Evolutionary conservation across 2,888 invertebrate genomes (phyloP), one percentile per base, ranked within the genome.

Genomic region (Gandaritis pyraliata): DNA sequence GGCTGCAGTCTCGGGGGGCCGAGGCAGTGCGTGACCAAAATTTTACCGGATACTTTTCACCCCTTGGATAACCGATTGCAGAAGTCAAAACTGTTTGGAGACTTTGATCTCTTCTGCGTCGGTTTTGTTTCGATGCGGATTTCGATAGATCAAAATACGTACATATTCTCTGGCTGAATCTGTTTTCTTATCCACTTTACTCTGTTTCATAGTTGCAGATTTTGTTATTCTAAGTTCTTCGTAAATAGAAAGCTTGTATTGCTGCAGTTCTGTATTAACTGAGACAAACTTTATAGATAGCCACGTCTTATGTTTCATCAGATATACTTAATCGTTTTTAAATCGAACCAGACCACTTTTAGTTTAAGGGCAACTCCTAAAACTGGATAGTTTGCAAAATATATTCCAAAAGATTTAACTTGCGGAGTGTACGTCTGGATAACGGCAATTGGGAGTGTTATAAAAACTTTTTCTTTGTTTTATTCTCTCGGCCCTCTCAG

Each of bases 401-500:
- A 65, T 69, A 59, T 61, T 61, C 58, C 53, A 15, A 61, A 70
- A 66, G 67, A 72, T 66, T 73, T 71, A 64, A 70, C 60, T 71
- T 55, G 54, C 41, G 58, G 68, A 72, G 55, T 71, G 71, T 72
- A 75, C 72, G 72, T 61, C 72, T 70, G 78, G 77, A 75, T 82
- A 79, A 71, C 78, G 76, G 78, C 81, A 75, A 78, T 81, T 74
- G 74, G 66, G 77, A 74, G 76, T 76, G 84, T 79, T 84, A 85
- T 84, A 88, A 85, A 88, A 88, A 87, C 72, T 67, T 87, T 86
- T 84, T 83, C 83, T 86, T 87, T 88, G 87, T 89, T 86, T 88
- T 83, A 85, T 79, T 73, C 77, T 71, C 65, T 71, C 72, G 70
- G 70, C 68, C 50, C 73, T 68, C 68, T 74, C 66, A 29, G 65